phyloP scores from a whole-genome alignment of 1,140 invertebrate species.

The Centruroides vittatus region DNA sequence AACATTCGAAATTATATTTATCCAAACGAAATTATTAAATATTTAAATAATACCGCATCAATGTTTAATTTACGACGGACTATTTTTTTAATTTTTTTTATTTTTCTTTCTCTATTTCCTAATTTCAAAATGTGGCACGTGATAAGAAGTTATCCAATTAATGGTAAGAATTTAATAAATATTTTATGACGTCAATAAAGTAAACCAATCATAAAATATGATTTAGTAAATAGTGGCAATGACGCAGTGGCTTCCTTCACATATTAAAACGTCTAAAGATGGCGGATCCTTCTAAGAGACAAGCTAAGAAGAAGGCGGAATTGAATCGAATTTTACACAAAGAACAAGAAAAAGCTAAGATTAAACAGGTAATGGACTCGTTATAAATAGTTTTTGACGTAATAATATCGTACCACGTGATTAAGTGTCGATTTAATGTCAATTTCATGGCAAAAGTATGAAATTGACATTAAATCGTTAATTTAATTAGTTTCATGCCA shows the following conservation, averaged over 20 bases:
- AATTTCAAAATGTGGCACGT: no score
- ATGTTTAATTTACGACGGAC: no score
- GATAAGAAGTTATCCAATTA: no score
- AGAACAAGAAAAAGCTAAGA: slow-evolving; percentile 3
- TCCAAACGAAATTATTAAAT: no score
- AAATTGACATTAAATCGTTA: not conserved
- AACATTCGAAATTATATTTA: no score
- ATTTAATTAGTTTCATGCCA: not conserved
- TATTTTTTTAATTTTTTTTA: no score
- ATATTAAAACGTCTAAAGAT: slow-evolving; percentile 1
- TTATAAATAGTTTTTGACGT: not conserved
- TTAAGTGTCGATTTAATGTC: not conserved
- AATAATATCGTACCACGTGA: not conserved
- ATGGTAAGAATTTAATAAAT: no score
- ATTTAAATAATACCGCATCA: no score
- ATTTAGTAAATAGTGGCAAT: no score
- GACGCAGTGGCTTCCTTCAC: not conserved
- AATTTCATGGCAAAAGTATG: not conserved
- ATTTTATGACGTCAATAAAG: no score
- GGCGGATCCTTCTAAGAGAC: slow-evolving; percentile 8
- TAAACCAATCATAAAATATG: no score
- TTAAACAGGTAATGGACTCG: slow-evolving; percentile 1
- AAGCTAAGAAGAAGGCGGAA: slow-evolving; percentile 10
- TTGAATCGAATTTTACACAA: slow-evolving; percentile 6
- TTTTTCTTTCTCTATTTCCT: no score